These are phyloP conservation scores for Diachasma alloeum DNA, from an alignment of 1,140 invertebrate genomes.

Conservation along the genomic window DNA sequence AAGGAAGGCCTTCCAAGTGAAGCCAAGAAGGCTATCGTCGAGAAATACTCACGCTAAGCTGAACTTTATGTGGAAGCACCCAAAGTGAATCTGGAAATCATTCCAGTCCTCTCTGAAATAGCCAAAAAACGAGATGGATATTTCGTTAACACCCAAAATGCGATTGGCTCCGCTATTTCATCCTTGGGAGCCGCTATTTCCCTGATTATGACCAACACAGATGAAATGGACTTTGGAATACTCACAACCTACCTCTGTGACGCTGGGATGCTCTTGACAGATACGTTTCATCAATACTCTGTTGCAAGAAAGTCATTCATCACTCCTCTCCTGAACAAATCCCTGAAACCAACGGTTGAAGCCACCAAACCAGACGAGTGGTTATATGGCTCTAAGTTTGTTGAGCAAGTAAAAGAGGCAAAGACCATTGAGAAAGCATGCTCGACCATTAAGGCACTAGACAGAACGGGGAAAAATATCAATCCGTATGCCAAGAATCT, in stretches of 20 bases:
- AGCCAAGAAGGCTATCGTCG: conserved; percentile 19
- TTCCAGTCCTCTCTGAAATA: conserved; percentile 22
- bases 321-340: conserved; percentile 20
- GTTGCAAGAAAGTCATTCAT: conserved; percentile 21
- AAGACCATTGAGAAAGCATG: too few relatives aligned
- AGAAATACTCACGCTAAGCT: conserved; percentile 20
- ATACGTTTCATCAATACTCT: conserved; percentile 16
- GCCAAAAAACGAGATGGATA: conserved; percentile 33
- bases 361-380: conserved; percentile 19
- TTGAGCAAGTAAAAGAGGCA: background rate
- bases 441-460: too few relatives aligned
- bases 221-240: conserved; percentile 13
- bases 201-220: conserved; percentile 16
- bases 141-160: conserved; percentile 34
- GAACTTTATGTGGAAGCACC: conserved; percentile 9
- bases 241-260: conserved; percentile 15
- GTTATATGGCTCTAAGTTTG: conserved; percentile 26
- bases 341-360: conserved; percentile 11
- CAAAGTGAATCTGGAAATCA: background rate
- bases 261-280: conserved; percentile 8
- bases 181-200: conserved; percentile 27
- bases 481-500: too few relatives aligned
- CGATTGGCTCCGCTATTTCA: conserved; percentile 22
- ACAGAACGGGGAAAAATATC: too few relatives aligned
- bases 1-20: conserved; percentile 17